Evolutionary conservation across 2,888 invertebrate species (phyloP), one percentile per base, ranked within the genome.

Genomic region (Meganola albula): DNA sequence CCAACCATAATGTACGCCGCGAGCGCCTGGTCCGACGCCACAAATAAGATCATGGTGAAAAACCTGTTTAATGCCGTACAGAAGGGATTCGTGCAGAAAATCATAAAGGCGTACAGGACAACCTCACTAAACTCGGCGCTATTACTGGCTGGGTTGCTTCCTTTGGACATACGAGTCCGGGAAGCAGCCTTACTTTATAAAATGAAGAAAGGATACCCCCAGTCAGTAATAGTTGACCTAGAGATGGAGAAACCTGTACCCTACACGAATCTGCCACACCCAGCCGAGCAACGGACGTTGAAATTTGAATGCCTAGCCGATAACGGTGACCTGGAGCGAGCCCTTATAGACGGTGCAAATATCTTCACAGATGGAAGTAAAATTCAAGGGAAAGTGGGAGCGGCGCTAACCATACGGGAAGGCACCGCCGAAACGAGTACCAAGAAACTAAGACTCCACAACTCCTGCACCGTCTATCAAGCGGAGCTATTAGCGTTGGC

Each of bases 401-500:
- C n/a, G n/a, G n/a, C n/a, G n/a, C n/a, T n/a, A n/a, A n/a, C n/a
- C n/a, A n/a, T n/a, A n/a, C n/a, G n/a, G n/a, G n/a, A n/a, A n/a
- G n/a, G n/a, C n/a, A n/a, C n/a, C n/a, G n/a, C n/a, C n/a, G 39
- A 39, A 11, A 31, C 7, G 7, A 18, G 5, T 1, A 20, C 25
- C 2, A 13, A 12, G 7, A 34, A 34, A n/a, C 7, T 32, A 13
- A 24, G 4, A 11, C 29, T 34, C 2, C 20, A 8, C n/a, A 10
- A 24, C 3, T 33, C 7, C 21, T 32, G 35, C n/a, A 30, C 35
- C 1, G 32, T 35, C 4, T 35, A 18, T 26, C 33, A 40, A 14
- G 34, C 40, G 2, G 37, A 37, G 22, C 24, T 41, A 0, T 24
- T 26, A 2, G 41, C 41, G 2, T 6, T 33, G 2, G 14, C 22